Conservation (phyloP, 1,140 invertebrate genomes). For the Mya arenaria region DNA sequence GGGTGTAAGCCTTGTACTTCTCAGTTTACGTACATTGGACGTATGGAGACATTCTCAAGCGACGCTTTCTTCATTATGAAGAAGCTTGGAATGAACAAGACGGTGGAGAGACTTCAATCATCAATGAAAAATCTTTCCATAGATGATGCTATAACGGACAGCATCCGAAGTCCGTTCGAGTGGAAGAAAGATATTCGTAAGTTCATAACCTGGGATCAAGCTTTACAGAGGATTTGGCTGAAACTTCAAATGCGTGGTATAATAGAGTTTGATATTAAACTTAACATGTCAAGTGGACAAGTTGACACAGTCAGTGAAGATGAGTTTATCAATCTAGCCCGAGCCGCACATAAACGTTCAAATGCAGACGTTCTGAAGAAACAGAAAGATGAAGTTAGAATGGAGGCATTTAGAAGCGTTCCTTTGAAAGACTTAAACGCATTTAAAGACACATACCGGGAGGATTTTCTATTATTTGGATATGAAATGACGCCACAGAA, state of each 20-base stretch:
- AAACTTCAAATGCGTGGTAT: constrained; percentile 48
- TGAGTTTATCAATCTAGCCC: constrained; percentile 19
- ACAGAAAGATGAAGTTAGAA: constrained; percentile 26
- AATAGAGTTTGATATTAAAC: neutral
- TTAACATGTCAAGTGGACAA: neutral
- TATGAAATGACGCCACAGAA: constrained; percentile 9
- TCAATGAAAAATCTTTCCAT: neutral
- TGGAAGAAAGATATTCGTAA: constrained; percentile 29
- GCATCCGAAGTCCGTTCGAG: constrained; percentile 11
- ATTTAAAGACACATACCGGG: constrained; percentile 23
- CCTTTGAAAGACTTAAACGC: constrained; percentile 20
- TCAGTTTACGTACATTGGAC: constrained; percentile 33
- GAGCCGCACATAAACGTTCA: constrained; percentile 1
- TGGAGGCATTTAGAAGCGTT: constrained; percentile 21
- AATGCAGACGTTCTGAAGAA: constrained; percentile 7
- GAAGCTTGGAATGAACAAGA: constrained; percentile 7
- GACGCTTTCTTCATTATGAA: constrained; percentile 20
- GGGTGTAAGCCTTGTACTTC: constrained; percentile 31
- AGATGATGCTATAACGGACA: constrained; percentile 38
- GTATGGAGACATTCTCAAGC: constrained; percentile 27
- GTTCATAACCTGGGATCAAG: constrained; percentile 41
- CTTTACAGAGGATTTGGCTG: constrained; percentile 32
- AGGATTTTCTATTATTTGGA: constrained; percentile 36
- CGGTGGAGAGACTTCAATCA: neutral
- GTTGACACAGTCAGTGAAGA: neutral